These are phyloP conservation scores for Paedocypris micromegethes DNA, from an alignment of 2,797 vertebrate species.

Conservation along the genomic window DNA sequence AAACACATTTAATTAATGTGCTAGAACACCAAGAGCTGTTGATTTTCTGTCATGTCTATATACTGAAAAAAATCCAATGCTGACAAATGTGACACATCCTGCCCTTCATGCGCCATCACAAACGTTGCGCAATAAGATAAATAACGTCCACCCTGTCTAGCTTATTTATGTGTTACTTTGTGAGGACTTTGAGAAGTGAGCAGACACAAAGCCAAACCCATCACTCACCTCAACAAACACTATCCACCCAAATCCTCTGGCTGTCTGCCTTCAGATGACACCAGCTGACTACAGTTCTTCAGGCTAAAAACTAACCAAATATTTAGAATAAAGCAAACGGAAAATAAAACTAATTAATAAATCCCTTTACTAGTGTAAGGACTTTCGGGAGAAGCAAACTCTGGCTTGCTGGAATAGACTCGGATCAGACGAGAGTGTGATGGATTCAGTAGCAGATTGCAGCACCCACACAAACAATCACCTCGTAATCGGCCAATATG, in stretches of 20 bases:
- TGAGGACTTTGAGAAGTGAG: not conserved
- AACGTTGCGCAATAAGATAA: not conserved
- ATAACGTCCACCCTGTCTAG: not conserved
- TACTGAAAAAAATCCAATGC: not conserved
- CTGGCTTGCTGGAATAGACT: too few relatives aligned
- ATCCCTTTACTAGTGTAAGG: too few relatives aligned
- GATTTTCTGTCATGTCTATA: too few relatives aligned
- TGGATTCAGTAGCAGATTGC: too few relatives aligned
- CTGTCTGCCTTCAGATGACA: not conserved
- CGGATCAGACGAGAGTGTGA: too few relatives aligned
- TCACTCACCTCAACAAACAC: not conserved
- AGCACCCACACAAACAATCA: too few relatives aligned
- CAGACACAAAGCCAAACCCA: not conserved
- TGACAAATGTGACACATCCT: constrained; percentile 6
- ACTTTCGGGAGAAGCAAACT: too few relatives aligned
- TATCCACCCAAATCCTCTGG: constrained; percentile 9
- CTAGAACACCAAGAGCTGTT: too few relatives aligned
- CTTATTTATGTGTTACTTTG: constrained; percentile 1
- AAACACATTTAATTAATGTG: too few relatives aligned
- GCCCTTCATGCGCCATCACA: not conserved
- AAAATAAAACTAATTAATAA: too few relatives aligned
- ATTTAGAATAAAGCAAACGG: too few relatives aligned
- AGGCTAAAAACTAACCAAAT: not conserved
- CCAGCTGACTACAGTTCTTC: not conserved
- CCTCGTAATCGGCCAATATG: too few relatives aligned